These are phyloP conservation scores for Sylvicola fuscatus DNA, from an alignment of 2,888 invertebrate species.

Conservation along the genomic window DNA sequence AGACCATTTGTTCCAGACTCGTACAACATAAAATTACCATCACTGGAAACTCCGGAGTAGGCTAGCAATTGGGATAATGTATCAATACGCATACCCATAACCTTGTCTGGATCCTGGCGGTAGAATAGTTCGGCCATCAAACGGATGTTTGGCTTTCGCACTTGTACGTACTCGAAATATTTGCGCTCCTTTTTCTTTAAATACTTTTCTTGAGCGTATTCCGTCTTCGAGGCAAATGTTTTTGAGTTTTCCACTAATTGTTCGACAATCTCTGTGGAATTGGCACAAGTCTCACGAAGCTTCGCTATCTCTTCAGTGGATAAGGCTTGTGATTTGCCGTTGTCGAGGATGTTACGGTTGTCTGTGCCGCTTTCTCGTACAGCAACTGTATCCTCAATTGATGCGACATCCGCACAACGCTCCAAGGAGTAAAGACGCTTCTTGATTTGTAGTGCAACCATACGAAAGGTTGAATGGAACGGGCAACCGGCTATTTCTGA, in stretches of 20 bases:
- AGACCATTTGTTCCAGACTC: constrained; percentile 80
- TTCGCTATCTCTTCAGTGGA: constrained; percentile 64
- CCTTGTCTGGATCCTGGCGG: constrained; percentile 51
- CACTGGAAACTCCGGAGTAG: constrained; percentile 57
- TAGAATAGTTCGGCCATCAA: constrained; percentile 72
- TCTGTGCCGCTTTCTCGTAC: constrained; percentile 52
- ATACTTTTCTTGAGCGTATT: constrained; percentile 86
- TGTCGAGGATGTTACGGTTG: constrained; percentile 66
- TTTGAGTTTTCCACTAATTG: constrained; percentile 78
- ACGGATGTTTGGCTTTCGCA: constrained; percentile 61
- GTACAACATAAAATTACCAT: constrained; percentile 60
- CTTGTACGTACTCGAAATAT: constrained; percentile 64
- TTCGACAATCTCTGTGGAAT: constrained; percentile 66
- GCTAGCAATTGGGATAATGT: constrained; percentile 75
- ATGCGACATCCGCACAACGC: constrained; percentile 32
- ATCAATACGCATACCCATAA: constrained; percentile 63
- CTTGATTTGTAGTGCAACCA: constrained; percentile 30
- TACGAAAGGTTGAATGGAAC: constrained; percentile 56
- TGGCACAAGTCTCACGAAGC: constrained; percentile 51
- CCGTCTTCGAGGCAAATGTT: constrained; percentile 78
- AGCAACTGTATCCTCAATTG: constrained; percentile 39
- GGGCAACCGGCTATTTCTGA: constrained; percentile 41
- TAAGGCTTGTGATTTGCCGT: constrained; percentile 51
- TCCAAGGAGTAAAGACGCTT: constrained; percentile 32
- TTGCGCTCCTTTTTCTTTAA: constrained; percentile 88